Conservation (phyloP, 2,113 vertebrate genomes). For the Pionites leucogaster region DNA sequence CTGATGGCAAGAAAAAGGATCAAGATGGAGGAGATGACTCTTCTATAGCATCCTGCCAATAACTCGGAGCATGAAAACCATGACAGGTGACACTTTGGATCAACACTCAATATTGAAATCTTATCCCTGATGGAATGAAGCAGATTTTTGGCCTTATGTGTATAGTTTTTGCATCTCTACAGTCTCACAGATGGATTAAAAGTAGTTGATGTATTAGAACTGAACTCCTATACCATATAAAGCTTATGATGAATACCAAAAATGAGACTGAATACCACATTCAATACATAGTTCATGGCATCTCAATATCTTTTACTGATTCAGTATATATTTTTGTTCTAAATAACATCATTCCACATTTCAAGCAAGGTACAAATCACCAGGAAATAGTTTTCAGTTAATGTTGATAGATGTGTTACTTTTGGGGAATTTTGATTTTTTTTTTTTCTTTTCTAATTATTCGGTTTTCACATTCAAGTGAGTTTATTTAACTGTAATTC, state of each 20-base stretch:
- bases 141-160: neutral
- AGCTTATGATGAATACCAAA: neutral
- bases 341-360: neutral
- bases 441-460: neutral
- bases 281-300: neutral
- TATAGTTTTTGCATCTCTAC: neutral
- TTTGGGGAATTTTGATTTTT: neutral
- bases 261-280: neutral
- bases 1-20: neutral
- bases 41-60: neutral
- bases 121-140: neutral
- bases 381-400: neutral
- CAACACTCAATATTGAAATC: neutral
- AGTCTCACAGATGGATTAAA: neutral
- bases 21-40: neutral
- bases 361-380: neutral
- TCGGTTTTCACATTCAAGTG: neutral
- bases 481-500: neutral
- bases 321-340: neutral
- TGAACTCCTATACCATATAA: neutral
- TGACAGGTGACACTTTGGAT: neutral
- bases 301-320: neutral
- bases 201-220: neutral
- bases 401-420: neutral
- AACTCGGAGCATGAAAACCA: neutral